Evolutionary conservation across 1,140 invertebrate species (phyloP).

Genomic region (Bombus vancouverensis): DNA sequence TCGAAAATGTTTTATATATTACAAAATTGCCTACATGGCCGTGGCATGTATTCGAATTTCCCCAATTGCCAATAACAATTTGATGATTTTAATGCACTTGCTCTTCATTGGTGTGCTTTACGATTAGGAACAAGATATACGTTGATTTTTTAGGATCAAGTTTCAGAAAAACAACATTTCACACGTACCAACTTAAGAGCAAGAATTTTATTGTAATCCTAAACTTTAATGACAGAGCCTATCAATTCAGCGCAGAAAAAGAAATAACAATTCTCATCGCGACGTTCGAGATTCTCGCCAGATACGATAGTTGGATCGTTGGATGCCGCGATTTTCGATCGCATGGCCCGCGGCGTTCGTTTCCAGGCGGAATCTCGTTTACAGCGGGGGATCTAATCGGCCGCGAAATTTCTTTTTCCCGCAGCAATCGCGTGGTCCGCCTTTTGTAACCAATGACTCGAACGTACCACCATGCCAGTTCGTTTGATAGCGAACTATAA

Average conservation of each 20-base stretch:
- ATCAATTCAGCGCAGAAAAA: too few species aligned
- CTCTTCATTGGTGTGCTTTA: too few species aligned
- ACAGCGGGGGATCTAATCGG: constrained; percentile 71
- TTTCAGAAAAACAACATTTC: too few species aligned
- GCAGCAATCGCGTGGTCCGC: constrained; percentile 53
- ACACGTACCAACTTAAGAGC: too few species aligned
- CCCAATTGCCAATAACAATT: fast-evolving
- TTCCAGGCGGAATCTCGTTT: constrained; percentile 66
- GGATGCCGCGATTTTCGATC: constrained; percentile 33
- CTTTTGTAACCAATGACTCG: constrained; percentile 29
- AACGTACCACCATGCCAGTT: constrained; percentile 14
- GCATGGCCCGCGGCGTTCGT: constrained; percentile 37
- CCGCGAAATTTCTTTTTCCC: constrained; percentile 72
- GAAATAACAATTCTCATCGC: not conserved
- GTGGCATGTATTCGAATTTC: too few species aligned
- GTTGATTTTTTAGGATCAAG: too few species aligned
- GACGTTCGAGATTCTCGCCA: not conserved
- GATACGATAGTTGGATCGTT: not conserved
- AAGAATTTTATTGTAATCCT: too few species aligned
- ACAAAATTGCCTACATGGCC: too few species aligned
- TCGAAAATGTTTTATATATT: too few species aligned
- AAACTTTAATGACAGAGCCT: too few species aligned
- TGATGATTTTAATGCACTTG: too few species aligned
- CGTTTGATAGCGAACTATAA: constrained; percentile 45
- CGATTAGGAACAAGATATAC: too few species aligned